A percentile compares a stretch with the other conserved stretches of the same genome.
phyloP scores from a whole-genome alignment of 2,113 vertebrate species.

The human (Homo sapiens) region GRCh38 chr21:34610001-34610500 shows the following conservation, averaged over 20 bases:
- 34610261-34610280: not conserved
- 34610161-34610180: not conserved
- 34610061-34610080: not conserved
- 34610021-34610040: not conserved
- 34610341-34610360: accelerated
- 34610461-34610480: not conserved
- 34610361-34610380: accelerated
- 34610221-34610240: not conserved
- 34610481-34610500: not conserved
- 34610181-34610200: accelerated
- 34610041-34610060: not conserved
- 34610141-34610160: not conserved
- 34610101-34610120: not conserved
- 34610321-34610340: no score
- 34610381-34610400: not conserved
- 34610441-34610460: not conserved
- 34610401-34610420: accelerated
- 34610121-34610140: not conserved
- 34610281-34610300: not conserved
- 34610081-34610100: not conserved
- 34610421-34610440: not conserved
- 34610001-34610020: not conserved
- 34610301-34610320: not conserved
- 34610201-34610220: accelerated
- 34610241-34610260: not conserved